Base-by-base conservation (phyloP, 2,797 vertebrate genomes). In the Acomys russatus region DNA sequence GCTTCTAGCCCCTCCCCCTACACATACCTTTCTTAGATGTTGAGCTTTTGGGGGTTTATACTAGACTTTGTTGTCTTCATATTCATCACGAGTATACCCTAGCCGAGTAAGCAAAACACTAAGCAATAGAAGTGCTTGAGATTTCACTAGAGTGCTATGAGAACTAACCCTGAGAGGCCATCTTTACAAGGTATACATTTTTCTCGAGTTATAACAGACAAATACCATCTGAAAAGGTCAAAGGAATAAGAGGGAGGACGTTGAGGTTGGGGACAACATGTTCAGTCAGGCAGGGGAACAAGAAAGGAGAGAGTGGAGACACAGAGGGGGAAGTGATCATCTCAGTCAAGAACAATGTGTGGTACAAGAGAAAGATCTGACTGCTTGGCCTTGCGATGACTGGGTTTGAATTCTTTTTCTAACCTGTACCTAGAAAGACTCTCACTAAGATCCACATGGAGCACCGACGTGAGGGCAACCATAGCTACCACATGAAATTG, bases 111-210 rank as follows among this genome's bases (percentile, higher is more conserved):
- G 33, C 20, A 74, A 91, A 86, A 51, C 51, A 83, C 14, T 79
- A 64, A 79, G 64, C 7, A 83, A 18, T 64, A 11, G 51, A 68
- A 90, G 88, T 59, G 30, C 66, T 20, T 44, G 61, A 38, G 15
- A 2, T 28, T 80, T 44, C 35, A 15, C 3, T 70, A 8, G 0
- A 7, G 18, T 14, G 8, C 3, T 0, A 0, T 35, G 59, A 84
- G 15, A 74, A 74, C 38, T 23, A 70, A 66, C 64, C 33, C 78
- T 7, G 3, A 63, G 51, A 61, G 28, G 2, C 3, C 56, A 88
- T 74, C 17, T 63, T 3, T 18, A 25, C 12, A 63, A 78, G 7
- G 6, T 18, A 23, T 17, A 15, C 12, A 61, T 64, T 83, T 49
- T 33, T 17, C 44, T 14, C 14, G 51, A 11, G 1, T 44, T 33